Evolutionary conservation across 2,888 invertebrate species (phyloP), one percentile per base, ranked within the genome.

Genomic region (Aspidiotus rigidus): DNA sequence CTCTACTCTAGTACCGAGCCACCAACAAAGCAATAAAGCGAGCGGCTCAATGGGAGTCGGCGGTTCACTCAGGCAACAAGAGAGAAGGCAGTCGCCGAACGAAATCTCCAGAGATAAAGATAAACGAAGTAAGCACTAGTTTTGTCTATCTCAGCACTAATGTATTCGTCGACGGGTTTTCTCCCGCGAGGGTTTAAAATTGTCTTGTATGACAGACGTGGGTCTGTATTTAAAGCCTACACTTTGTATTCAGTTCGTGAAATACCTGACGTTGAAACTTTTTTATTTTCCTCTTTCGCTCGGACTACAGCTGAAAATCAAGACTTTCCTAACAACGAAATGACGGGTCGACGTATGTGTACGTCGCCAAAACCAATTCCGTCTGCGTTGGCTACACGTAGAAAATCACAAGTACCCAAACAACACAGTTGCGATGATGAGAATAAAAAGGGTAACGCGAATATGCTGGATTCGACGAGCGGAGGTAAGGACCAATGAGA

Each of bases 401-500:
- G 85, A 69, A 85, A 84, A 73, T 85, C 86, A 0, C 77, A 82
- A 62, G 85, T 87, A 17, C 83, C 84, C 16, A 80, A 90, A 13
- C 91, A 91, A 77, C 88, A 89, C 77, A 90, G 90, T 76, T 90
- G 89, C 77, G 91, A 91, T 75, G 91, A 91, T 74, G 91, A 91
- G 76, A 59, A 40, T 41, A 69, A 69, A 53, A 69, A 69, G 15
- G 39, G 54, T 16, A 55, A 17, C 55, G 44, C 69, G 40, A 69
- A 69, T 62, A 62, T 62, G 42, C 41, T 69, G 40, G 69, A 61
- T 11, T 61, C 62, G 55, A 28, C 28, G 28, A 61, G 62, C 13
- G 69, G 62, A 61, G 69, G 69, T 69, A 61, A 10, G 11, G 6
- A 5, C 28, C 5, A 11, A 61, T 8, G 61, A 13, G 7, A 61